Conservation (phyloP, 2,888 invertebrate genomes). For the Eupithecia exiguata region DNA sequence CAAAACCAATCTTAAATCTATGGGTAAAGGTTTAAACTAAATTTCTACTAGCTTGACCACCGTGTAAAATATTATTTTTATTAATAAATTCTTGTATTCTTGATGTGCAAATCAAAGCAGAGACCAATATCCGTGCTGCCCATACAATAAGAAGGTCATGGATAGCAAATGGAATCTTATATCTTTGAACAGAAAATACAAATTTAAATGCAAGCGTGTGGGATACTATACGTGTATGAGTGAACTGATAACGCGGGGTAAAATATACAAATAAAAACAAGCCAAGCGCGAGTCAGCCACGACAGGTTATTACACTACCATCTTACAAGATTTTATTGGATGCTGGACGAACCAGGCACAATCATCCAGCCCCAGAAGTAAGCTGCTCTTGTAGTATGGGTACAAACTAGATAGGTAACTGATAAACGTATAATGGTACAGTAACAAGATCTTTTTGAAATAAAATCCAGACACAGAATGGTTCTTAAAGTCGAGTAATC, state of each 20-base stretch:
- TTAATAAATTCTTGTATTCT: too few relatives aligned
- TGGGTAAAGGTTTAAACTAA: too few relatives aligned
- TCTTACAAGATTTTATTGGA: neutral
- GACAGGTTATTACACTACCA: neutral
- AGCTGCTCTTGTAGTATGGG: neutral
- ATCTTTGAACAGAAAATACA: neutral
- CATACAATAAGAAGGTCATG: neutral
- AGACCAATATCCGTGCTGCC: neutral
- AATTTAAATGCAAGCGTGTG: neutral
- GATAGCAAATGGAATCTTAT: neutral
- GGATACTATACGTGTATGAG: constrained; percentile 33
- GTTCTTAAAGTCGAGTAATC: too few relatives aligned
- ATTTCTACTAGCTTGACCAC: too few relatives aligned
- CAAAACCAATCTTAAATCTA: too few relatives aligned
- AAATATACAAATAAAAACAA: constrained; percentile 27
- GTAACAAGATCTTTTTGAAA: too few relatives aligned
- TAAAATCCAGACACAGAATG: too few relatives aligned
- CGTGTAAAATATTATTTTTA: too few relatives aligned
- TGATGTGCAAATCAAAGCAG: too few relatives aligned
- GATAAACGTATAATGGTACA: too few relatives aligned
- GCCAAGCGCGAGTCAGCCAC: neutral
- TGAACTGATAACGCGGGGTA: constrained; percentile 40
- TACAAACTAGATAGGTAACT: neutral
- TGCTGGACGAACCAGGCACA: neutral
- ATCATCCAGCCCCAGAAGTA: neutral